These are phyloP conservation scores for Rhadinocentrus ornatus DNA, from an alignment of 2,797 vertebrate genomes.

Conservation along the genomic window DNA sequence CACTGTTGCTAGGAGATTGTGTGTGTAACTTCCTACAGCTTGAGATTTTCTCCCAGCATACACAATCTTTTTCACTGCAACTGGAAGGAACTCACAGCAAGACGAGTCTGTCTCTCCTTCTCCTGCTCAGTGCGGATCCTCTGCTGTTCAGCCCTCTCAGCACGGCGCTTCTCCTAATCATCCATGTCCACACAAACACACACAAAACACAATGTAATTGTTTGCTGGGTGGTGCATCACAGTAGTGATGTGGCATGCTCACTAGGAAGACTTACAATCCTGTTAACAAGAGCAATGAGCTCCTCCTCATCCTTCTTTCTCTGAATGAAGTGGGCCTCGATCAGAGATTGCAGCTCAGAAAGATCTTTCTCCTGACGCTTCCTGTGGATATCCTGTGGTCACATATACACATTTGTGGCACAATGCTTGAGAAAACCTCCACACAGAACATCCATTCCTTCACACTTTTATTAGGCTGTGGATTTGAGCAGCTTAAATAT, in stretches of 20 bases:
- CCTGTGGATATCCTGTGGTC: constrained; percentile 80
- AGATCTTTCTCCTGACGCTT: constrained; percentile 83
- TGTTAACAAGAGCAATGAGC: constrained; percentile 79
- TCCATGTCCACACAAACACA: constrained; percentile 29
- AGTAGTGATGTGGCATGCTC: constrained; percentile 24
- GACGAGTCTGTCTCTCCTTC: constrained; percentile 77
- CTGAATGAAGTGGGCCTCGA: constrained; percentile 81
- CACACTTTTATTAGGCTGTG: too few relatives aligned
- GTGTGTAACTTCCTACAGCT: neutral
- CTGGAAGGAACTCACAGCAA: constrained; percentile 73
- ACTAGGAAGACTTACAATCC: constrained; percentile 76
- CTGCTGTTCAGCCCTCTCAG: constrained; percentile 80
- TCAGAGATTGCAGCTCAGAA: constrained; percentile 79
- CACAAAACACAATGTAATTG: constrained; percentile 33
- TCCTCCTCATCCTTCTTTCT: constrained; percentile 83
- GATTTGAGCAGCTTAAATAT: too few relatives aligned
- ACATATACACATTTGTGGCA: neutral
- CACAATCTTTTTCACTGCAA: neutral
- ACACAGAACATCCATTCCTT: neutral
- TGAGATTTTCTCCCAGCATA: neutral
- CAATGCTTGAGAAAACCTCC: too few relatives aligned
- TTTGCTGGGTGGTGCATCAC: constrained; percentile 29
- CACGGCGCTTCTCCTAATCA: constrained; percentile 81
- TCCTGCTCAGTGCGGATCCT: constrained; percentile 79
- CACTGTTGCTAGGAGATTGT: neutral